Evolutionary conservation across 2,888 invertebrate genomes (phyloP).

Genomic region (Drosophila ustulata): DNA sequence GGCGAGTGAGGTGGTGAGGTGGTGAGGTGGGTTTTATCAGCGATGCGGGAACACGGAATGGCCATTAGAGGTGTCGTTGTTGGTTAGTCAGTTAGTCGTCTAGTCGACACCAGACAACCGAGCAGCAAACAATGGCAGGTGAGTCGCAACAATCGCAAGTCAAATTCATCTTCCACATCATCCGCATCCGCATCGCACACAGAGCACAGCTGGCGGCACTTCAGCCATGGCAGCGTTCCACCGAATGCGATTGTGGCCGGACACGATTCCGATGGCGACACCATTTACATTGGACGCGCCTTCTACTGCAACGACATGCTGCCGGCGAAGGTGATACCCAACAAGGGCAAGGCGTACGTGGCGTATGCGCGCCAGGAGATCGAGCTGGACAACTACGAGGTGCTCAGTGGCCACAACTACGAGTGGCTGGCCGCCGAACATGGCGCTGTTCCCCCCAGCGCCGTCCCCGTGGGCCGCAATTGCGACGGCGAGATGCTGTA

Average conservation of each 20-base stretch:
- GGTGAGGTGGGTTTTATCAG: slow-evolving; percentile 7
- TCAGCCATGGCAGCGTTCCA: slow-evolving; percentile 70
- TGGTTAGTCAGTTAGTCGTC: neutral
- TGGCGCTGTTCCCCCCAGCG: slow-evolving; percentile 88
- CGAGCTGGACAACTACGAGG: slow-evolving; percentile 88
- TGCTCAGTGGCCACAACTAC: slow-evolving; percentile 88
- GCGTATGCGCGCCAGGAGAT: slow-evolving; percentile 88
- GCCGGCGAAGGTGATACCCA: slow-evolving; percentile 88
- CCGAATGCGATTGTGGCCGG: slow-evolving; percentile 87
- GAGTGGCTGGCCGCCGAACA: slow-evolving; percentile 88
- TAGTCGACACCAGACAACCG: slow-evolving; percentile 9
- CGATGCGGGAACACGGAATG: slow-evolving; percentile 37
- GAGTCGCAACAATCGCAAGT: neutral
- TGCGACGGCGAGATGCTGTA: slow-evolving; percentile 89
- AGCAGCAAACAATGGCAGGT: slow-evolving; percentile 34
- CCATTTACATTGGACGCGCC: slow-evolving; percentile 90
- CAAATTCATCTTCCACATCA: neutral
- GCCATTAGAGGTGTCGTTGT: slow-evolving; percentile 21
- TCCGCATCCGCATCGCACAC: slow-evolving; percentile 6
- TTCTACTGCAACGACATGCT: slow-evolving; percentile 88
- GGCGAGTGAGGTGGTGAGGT: neutral
- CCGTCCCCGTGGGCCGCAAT: slow-evolving; percentile 88
- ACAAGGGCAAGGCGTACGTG: slow-evolving; percentile 88
- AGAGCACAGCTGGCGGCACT: slow-evolving; percentile 85
- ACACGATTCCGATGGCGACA: slow-evolving; percentile 89